These are phyloP conservation scores for Callinectes sapidus DNA, from an alignment of 2,888 invertebrate species.

Conservation along the genomic window DNA sequence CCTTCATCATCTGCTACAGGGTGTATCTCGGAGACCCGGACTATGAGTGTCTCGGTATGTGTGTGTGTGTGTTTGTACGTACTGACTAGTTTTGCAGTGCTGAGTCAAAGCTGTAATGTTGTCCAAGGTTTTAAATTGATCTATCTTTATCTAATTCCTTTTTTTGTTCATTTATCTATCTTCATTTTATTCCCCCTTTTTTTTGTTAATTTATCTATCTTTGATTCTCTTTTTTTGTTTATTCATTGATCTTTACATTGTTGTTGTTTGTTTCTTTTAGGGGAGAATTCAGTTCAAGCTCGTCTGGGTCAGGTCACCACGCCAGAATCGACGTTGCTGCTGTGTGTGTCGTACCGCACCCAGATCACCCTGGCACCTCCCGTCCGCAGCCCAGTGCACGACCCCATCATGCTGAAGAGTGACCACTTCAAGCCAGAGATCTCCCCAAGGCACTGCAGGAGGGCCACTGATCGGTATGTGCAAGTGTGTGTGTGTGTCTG, in stretches of 20 bases:
- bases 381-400: constrained; percentile 49
- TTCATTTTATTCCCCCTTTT: too few species aligned
- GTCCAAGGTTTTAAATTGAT: too few species aligned
- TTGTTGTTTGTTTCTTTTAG: too few species aligned
- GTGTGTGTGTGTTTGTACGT: not conserved
- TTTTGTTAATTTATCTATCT: too few species aligned
- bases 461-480: constrained; percentile 58
- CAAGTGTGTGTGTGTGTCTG: not conserved
- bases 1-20: constrained; percentile 92
- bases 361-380: constrained; percentile 59
- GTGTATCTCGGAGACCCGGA: constrained; percentile 83
- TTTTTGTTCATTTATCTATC: not conserved
- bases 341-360: constrained; percentile 67
- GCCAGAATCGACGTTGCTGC: constrained; percentile 57
- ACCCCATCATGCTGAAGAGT: constrained; percentile 76
- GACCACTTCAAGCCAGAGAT: constrained; percentile 76
- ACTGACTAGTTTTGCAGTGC: too few species aligned
- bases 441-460: constrained; percentile 73
- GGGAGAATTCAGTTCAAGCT: constrained; percentile 55
- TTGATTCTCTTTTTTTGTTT: too few species aligned
- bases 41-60: constrained; percentile 59
- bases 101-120: too few species aligned
- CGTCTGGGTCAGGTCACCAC: constrained; percentile 65
- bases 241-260: too few species aligned
- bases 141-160: not conserved